Conservation (phyloP, 2,888 invertebrate species). For the Abrostola triplasia region DNA sequence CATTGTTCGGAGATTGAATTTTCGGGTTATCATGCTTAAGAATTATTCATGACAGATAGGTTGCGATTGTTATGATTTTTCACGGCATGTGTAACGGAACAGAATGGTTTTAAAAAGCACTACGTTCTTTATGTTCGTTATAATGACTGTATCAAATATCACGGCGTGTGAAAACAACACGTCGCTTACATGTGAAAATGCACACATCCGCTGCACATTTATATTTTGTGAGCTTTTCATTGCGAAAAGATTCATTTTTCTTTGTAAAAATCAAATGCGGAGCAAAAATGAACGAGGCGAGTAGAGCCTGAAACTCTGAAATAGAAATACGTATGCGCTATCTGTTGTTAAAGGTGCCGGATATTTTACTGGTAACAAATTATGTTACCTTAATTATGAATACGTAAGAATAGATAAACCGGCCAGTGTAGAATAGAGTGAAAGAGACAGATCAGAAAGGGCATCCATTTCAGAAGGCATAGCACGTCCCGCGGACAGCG, state of each 20-base stretch:
- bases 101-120: slow-evolving; percentile 7
- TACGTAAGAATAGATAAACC: slow-evolving; percentile 40
- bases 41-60: slow-evolving; percentile 85
- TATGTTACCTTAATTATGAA: slow-evolving; percentile 27
- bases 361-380: slow-evolving; percentile 28
- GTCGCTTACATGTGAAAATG: slow-evolving; percentile 22
- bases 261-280: slow-evolving; percentile 34
- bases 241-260: slow-evolving; percentile 30
- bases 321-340: slow-evolving; percentile 44
- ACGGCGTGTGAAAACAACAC: slow-evolving; percentile 12
- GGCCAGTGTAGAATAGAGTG: slow-evolving; percentile 34
- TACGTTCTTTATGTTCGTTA: background rate
- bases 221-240: slow-evolving; percentile 43
- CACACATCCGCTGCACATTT: slow-evolving; percentile 29
- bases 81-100: slow-evolving; percentile 44
- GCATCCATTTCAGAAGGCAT: slow-evolving; percentile 71
- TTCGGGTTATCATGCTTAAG: slow-evolving; percentile 84
- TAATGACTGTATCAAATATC: slow-evolving; percentile 14
- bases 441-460: slow-evolving; percentile 68
- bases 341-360: slow-evolving; percentile 31
- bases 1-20: slow-evolving; percentile 88
- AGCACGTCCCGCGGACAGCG: slow-evolving; percentile 74
- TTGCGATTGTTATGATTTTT: slow-evolving; percentile 76
- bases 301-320: slow-evolving; percentile 33
- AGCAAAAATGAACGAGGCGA: slow-evolving; percentile 37